Conservation (phyloP, 2,888 invertebrate species). For the Erpobdella octoculata region DNA sequence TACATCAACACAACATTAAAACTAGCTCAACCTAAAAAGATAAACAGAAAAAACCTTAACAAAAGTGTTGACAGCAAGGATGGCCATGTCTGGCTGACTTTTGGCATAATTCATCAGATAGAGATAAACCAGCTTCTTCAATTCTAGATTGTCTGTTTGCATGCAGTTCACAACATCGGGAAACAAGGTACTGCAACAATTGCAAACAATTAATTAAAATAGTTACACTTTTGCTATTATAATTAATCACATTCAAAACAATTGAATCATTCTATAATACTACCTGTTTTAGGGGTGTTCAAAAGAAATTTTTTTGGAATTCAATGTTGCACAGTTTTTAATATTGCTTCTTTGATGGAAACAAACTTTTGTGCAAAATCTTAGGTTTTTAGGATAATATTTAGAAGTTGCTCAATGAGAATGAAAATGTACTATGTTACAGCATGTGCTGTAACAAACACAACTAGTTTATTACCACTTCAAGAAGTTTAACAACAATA, state of each 20-base stretch:
- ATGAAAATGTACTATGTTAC: too few species aligned
- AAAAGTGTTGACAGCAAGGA: conserved; percentile 99
- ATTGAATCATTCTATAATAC: too few species aligned
- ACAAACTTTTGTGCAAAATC: too few species aligned
- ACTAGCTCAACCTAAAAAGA: neutral
- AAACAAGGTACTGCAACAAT: conserved; percentile 67
- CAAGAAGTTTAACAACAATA: too few species aligned
- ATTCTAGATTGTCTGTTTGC: conserved; percentile 97
- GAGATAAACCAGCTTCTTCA: conserved; percentile 93
- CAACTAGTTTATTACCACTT: too few species aligned
- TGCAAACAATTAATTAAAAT: neutral
- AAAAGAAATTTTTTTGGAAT: too few species aligned
- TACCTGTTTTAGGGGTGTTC: too few species aligned
- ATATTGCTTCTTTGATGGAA: too few species aligned
- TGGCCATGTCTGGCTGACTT: conserved; percentile 98
- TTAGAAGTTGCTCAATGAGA: too few species aligned
- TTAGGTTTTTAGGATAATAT: too few species aligned
- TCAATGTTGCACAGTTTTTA: too few species aligned
- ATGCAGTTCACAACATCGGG: conserved; percentile 99
- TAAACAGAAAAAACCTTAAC: conserved; percentile 70
- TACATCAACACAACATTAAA: neutral
- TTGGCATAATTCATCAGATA: conserved; percentile 99
- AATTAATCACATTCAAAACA: neutral
- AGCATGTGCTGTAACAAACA: too few species aligned
- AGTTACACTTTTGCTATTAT: neutral